Evolutionary conservation across 2,113 vertebrate species (phyloP), one percentile per base, ranked within the genome.

Genomic region (Megaceryle maxima): DNA sequence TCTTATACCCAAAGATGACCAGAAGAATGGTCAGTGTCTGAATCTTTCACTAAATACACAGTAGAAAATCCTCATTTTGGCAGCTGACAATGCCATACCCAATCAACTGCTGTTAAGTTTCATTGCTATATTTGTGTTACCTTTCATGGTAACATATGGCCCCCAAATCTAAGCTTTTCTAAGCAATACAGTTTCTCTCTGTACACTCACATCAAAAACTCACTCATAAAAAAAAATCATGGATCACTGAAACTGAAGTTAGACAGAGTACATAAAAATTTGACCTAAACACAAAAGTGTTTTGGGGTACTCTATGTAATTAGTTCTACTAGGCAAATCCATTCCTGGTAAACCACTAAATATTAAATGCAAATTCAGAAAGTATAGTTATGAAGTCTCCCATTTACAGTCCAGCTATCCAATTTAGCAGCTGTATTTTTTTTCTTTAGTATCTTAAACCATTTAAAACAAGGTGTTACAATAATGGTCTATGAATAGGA

Each of bases 111-210:
- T 44, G 57, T 14, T 20, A 26, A 60, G 16, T 25, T 26, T 44
- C 2, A 1, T 14, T 60, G 60, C 44, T 35, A 51, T 7, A 21
- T 6, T 19, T 1, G 0, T n/a, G 29, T 48, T 56, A 44, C 13
- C 26, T 48, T 68, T 56, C n/a, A 7, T 0, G 16, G 8, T 19
- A 87, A 76, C 39, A 73, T 1, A 29, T 0, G 7, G 12, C 1
- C 4, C 19, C 16, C 56, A 68, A 14, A 85, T 35, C 15, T 17
- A 51, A 56, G 35, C 39, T 87, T 63, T 31, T 69, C 37, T 44
- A 81, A 46, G n/a, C 74, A 82, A 72, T 22, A 11, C 21, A 60
- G 35, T 69, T 90, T 68, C 44, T 51, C 50, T 25, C 22, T 25
- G 50, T 51, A 51, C 25, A 51, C 50, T 51, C 50, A 51, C 50